These are phyloP conservation scores for Nysson spinosus DNA, from an alignment of 2,888 invertebrate species.

Conservation along the genomic window DNA sequence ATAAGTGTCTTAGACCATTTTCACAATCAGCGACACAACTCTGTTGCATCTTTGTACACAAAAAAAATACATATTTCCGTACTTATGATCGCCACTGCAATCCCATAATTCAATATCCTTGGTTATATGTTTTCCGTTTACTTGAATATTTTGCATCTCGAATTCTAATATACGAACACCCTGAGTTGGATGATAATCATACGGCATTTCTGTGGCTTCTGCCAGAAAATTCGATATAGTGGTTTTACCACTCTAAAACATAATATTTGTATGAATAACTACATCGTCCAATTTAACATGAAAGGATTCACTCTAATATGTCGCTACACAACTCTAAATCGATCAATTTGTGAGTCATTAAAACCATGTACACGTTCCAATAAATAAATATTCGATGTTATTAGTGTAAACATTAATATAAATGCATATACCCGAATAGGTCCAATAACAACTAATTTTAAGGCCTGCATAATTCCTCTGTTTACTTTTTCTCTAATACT, in stretches of 20 bases:
- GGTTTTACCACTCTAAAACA: constrained; percentile 84
- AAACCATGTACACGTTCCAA: too few species aligned
- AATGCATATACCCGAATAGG: constrained; percentile 78
- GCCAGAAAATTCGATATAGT: constrained; percentile 85
- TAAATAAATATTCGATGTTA: background rate
- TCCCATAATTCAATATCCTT: constrained; percentile 90
- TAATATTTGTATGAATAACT: constrained; percentile 15
- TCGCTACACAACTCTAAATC: too few species aligned
- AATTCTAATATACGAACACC: constrained; percentile 88
- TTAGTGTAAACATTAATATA: background rate
- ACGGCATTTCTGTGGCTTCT: constrained; percentile 83
- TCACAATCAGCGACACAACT: too few species aligned
- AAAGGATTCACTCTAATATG: background rate
- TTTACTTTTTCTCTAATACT: background rate
- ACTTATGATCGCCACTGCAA: constrained; percentile 87
- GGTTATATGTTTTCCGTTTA: constrained; percentile 80
- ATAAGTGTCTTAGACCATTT: too few species aligned
- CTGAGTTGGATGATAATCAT: constrained; percentile 83
- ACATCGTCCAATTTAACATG: background rate
- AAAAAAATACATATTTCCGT: too few species aligned
- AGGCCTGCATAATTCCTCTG: constrained; percentile 64
- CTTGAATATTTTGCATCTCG: constrained; percentile 82
- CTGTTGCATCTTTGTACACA: too few species aligned
- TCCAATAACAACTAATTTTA: constrained; percentile 81
- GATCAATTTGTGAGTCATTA: too few species aligned